phyloP scores from a whole-genome alignment of 2,888 invertebrate genomes.

The Ichneumon xanthorius region DNA sequence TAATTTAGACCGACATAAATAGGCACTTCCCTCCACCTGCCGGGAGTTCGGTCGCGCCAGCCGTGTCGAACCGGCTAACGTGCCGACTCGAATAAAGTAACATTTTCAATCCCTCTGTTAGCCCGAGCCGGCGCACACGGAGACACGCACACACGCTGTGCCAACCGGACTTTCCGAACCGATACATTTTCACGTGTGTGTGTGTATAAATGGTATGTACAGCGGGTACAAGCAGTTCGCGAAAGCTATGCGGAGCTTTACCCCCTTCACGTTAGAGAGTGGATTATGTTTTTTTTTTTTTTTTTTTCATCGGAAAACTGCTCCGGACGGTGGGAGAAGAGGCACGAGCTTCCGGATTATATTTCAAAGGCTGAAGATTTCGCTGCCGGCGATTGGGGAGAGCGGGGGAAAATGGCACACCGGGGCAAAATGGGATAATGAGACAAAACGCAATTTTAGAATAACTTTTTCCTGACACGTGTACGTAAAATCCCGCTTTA shows the following conservation, averaged over 20 bases:
- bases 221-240: conserved; percentile 28
- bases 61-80: conserved; percentile 52
- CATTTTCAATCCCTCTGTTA: conserved; percentile 50
- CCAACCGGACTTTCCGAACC: conserved; percentile 42
- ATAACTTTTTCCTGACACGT: too few species aligned
- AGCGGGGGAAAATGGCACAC: too few species aligned
- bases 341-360: conserved; percentile 53
- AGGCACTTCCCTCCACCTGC: conserved; percentile 58
- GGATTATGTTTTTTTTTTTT: conserved; percentile 44
- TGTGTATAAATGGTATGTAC: background rate
- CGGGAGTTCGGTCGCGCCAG: conserved; percentile 30
- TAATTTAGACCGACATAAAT: conserved; percentile 53
- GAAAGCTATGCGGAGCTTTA: conserved; percentile 49
- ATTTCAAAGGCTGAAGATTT: conserved; percentile 64
- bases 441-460: too few species aligned
- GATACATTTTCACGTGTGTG: conserved; percentile 47
- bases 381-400: conserved; percentile 10
- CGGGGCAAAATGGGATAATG: too few species aligned
- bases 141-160: conserved; percentile 5
- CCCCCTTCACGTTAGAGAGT: conserved; percentile 36
- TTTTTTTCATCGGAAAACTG: conserved; percentile 52
- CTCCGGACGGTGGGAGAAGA: conserved; percentile 12
- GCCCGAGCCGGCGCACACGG: conserved; percentile 1
- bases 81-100: conserved; percentile 54
- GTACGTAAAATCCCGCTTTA: too few species aligned